Conservation (phyloP, 2,888 invertebrate genomes). For the Stenoptilia bipunctidactyla region DNA sequence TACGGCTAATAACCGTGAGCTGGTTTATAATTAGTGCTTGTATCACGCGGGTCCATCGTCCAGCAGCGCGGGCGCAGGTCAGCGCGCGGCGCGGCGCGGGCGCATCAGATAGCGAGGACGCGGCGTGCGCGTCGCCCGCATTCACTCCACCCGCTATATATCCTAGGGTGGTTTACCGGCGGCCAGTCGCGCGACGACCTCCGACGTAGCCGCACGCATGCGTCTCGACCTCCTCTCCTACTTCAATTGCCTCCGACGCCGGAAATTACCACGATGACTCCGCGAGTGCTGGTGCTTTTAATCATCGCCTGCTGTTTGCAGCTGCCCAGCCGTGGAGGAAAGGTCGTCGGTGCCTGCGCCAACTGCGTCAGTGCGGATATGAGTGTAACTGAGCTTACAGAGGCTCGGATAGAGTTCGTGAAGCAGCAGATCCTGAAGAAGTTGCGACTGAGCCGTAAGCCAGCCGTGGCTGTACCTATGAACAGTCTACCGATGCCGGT, state of each 20-base stretch:
- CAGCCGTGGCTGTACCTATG: conserved; percentile 73
- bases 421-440: conserved; percentile 89
- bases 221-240: conserved; percentile 42
- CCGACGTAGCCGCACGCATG: conserved; percentile 39
- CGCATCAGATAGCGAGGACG: too few species aligned
- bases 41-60: conserved; percentile 30
- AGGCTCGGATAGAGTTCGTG: conserved; percentile 82
- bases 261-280: conserved; percentile 35
- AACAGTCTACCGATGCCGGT: conserved; percentile 81
- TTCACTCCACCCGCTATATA: neutral
- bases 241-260: conserved; percentile 45
- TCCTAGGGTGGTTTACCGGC: neutral
- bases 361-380: conserved; percentile 57
- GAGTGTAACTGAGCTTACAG: conserved; percentile 70
- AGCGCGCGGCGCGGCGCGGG: neutral
- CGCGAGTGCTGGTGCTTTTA: conserved; percentile 36
- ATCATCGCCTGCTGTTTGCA: conserved; percentile 36
- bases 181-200: conserved; percentile 11
- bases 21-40: conserved; percentile 3
- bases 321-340: conserved; percentile 25
- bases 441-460: conserved; percentile 80
- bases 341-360: conserved; percentile 42
- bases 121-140: neutral
- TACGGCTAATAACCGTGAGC: too few species aligned
- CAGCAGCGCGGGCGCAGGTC: conserved; percentile 10